Conservation (phyloP, 2,888 invertebrate species). For the Eupithecia subumbrata region DNA sequence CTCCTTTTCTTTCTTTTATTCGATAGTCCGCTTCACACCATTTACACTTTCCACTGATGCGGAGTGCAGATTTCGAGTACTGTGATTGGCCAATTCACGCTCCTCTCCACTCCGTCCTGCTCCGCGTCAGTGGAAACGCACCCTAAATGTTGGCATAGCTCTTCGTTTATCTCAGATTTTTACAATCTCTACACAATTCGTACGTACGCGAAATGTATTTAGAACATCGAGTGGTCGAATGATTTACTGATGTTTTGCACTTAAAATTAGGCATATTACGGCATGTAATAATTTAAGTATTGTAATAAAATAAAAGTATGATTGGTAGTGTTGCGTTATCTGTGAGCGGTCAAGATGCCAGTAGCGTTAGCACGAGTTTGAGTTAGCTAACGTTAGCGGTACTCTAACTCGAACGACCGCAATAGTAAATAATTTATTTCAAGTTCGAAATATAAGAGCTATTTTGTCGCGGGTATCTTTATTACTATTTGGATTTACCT, state of each 20-base stretch:
- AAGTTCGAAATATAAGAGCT: not conserved
- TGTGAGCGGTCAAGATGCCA: slow-evolving; percentile 64
- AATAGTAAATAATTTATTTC: not conserved
- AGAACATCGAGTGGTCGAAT: slow-evolving; percentile 43
- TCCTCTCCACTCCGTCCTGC: no score
- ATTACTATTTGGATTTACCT: no score
- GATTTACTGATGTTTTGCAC: slow-evolving; percentile 51
- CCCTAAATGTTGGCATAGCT: not conserved
- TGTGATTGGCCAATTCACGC: no score
- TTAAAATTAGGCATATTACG: slow-evolving; percentile 49
- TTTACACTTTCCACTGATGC: no score
- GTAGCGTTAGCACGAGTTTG: not conserved
- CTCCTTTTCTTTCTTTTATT: no score
- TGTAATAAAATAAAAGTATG: slow-evolving; percentile 62
- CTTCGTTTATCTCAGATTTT: not conserved
- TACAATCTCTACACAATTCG: not conserved
- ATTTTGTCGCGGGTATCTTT: no score
- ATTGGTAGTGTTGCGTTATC: slow-evolving; percentile 63
- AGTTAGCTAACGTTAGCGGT: not conserved
- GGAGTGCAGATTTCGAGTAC: no score
- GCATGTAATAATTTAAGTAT: slow-evolving; percentile 50
- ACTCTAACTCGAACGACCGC: not conserved
- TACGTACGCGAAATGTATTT: slow-evolving; percentile 33
- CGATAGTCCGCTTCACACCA: no score
- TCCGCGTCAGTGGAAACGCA: no score